Evolutionary conservation across 1,140 invertebrate species (phyloP).

Genomic region (Solenopsis invicta): DNA sequence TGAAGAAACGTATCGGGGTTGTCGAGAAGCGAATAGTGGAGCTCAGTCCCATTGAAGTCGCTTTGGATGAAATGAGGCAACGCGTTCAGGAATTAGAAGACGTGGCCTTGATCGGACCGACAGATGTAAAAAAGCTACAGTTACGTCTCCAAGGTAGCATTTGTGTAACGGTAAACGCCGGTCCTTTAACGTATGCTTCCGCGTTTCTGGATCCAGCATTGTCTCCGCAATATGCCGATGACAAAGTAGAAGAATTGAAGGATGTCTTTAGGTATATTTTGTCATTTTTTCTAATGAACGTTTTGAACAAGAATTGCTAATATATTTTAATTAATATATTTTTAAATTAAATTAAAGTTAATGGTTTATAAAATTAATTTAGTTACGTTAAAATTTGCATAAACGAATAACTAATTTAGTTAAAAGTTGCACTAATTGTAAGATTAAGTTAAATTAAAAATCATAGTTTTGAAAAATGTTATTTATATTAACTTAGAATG

Average conservation of each 20-base stretch:
- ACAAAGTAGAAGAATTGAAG: constrained; percentile 93
- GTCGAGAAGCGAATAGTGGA: constrained; percentile 91
- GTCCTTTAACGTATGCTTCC: constrained; percentile 96
- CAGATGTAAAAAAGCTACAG: constrained; percentile 96
- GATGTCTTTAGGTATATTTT: constrained; percentile 93
- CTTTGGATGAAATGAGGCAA: constrained; percentile 96
- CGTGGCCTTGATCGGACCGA: constrained; percentile 92
- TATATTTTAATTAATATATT: no score
- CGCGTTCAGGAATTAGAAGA: constrained; percentile 94
- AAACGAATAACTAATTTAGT: no score
- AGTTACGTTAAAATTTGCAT: no score
- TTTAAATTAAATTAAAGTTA: no score
- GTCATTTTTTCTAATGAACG: no score
- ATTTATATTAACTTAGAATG: no score
- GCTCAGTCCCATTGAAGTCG: constrained; percentile 96
- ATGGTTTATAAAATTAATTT: no score
- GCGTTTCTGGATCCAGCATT: constrained; percentile 94
- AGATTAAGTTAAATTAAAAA: no score
- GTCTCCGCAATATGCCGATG: constrained; percentile 90
- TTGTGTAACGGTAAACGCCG: constrained; percentile 98
- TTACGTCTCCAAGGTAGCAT: constrained; percentile 95
- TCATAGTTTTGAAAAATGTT: no score
- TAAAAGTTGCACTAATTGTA: no score
- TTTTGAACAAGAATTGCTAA: no score
- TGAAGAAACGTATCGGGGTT: constrained; percentile 95